Evolutionary conservation across 2,888 invertebrate genomes (phyloP), one percentile per base, ranked within the genome.

Genomic region (Selenia dentaria): DNA sequence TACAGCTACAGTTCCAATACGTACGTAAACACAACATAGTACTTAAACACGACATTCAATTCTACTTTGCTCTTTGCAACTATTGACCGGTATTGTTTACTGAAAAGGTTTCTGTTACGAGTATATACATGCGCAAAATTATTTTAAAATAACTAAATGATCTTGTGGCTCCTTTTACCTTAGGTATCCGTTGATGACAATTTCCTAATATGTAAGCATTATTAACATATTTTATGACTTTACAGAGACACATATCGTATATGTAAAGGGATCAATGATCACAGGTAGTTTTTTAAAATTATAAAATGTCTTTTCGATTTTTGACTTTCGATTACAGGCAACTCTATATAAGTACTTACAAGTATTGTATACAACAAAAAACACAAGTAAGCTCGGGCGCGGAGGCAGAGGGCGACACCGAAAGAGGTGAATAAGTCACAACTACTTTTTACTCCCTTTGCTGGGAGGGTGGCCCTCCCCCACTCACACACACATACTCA

Each of bases 361-460:
- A 16, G 28, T 33, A 10, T 34, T 37, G n/a, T n/a, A 29, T 62
- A 59, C 57, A 63, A 14, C 29, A 58, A 80, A 77, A 73, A 77
- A 71, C 67, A 70, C 64, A 67, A 77, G 71, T 70, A 71, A 70
- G 74, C 69, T 64, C 70, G 70, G 72, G 70, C 60, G 70, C 72
- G 74, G 76, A 83, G 89, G 87, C 72, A 73, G 77, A 83, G 89
- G 87, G 88, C 81, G 87, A 88, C 88, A 83, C 74, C 80, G 90
- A 90, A 90, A 90, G 90, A 90, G 90, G 90, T 90, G 89, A 90
- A 83, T 83, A 83, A 89, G 88, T 89, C 86, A 82, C 83, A 85
- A 85, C 82, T 85, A 87, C 77, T 89, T 86, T 85, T 88, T 83
- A 87, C 89, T 89, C 89, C 89, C 89, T 84, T 81, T 74, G 70